Conservation (phyloP, 2,888 invertebrate species). For the Erebia palarica region DNA sequence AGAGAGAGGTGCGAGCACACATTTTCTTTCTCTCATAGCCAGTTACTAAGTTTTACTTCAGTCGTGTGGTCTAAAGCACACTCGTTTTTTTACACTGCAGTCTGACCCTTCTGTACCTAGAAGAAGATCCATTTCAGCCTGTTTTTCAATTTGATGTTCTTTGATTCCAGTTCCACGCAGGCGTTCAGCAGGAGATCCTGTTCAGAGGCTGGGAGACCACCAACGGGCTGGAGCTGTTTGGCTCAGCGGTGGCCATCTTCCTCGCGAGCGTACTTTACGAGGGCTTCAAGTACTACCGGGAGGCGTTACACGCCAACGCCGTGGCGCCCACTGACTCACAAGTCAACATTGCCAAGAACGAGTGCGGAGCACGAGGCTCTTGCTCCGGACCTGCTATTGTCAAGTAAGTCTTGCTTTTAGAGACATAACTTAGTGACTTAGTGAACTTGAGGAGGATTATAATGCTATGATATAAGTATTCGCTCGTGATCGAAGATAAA, state of each 20-base stretch:
- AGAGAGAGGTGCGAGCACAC: no score
- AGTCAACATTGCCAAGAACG: constrained; percentile 77
- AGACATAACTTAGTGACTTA: no score
- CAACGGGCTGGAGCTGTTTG: constrained; percentile 88
- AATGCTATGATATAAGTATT: no score
- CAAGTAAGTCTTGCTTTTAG: constrained; percentile 55
- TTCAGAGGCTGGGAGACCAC: constrained; percentile 91
- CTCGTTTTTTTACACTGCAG: no score
- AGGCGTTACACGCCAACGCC: constrained; percentile 66
- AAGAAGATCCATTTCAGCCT: neutral
- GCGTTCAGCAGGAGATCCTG: constrained; percentile 89
- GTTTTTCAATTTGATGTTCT: neutral
- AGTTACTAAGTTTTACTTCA: no score
- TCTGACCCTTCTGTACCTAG: neutral
- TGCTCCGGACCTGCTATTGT: constrained; percentile 68
- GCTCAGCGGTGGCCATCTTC: constrained; percentile 94
- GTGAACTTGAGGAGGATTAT: no score
- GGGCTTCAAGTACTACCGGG: constrained; percentile 92
- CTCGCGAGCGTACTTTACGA: constrained; percentile 96
- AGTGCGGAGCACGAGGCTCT: constrained; percentile 66
- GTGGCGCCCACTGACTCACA: constrained; percentile 63
- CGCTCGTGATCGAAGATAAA: neutral
- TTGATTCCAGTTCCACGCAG: constrained; percentile 86
- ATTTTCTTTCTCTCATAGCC: no score
- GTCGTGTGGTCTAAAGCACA: no score